Percentiles rank a stretch among this genome's conserved stretches.
Evolutionary conservation across 2,888 invertebrate species (phyloP).

Genomic region (Troides oblongomaculatus): DNA sequence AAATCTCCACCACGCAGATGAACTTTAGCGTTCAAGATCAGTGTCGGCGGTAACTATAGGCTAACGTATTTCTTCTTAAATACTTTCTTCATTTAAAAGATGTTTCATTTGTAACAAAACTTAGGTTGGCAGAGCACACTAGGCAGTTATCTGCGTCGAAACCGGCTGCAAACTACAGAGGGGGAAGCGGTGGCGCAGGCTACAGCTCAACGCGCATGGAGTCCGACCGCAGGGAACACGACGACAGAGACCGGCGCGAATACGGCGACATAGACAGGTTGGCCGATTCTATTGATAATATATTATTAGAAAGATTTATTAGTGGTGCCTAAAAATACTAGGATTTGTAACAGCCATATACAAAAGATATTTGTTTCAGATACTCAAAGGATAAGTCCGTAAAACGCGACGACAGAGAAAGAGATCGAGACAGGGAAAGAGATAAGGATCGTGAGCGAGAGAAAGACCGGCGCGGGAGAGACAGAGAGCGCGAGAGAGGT

Average conservation of each 20-base stretch:
- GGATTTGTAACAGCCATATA: neutral
- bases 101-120: neutral
- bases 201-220: slow-evolving; percentile 59
- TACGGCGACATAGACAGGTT: slow-evolving; percentile 64
- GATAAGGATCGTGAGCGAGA: slow-evolving; percentile 57
- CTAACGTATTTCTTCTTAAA: neutral
- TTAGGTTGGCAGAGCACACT: slow-evolving; percentile 70
- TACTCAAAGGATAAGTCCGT: slow-evolving; percentile 64
- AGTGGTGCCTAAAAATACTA: too few species aligned
- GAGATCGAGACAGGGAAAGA: slow-evolving; percentile 54
- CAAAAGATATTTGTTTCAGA: slow-evolving; percentile 52
- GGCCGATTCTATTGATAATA: neutral
- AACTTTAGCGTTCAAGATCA: neutral
- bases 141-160: slow-evolving; percentile 46
- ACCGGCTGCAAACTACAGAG: slow-evolving; percentile 38
- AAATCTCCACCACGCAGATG: neutral
- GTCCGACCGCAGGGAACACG: slow-evolving; percentile 66
- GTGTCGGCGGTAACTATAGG: slow-evolving; percentile 4
- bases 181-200: slow-evolving; percentile 41
- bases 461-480: slow-evolving; percentile 41
- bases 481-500: slow-evolving; percentile 42
- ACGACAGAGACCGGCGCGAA: slow-evolving; percentile 67
- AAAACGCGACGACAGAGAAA: slow-evolving; percentile 63
- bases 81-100: neutral
- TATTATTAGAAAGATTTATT: too few species aligned